phyloP scores from a whole-genome alignment of 2,888 invertebrate genomes.

The Epinotia ramella region DNA sequence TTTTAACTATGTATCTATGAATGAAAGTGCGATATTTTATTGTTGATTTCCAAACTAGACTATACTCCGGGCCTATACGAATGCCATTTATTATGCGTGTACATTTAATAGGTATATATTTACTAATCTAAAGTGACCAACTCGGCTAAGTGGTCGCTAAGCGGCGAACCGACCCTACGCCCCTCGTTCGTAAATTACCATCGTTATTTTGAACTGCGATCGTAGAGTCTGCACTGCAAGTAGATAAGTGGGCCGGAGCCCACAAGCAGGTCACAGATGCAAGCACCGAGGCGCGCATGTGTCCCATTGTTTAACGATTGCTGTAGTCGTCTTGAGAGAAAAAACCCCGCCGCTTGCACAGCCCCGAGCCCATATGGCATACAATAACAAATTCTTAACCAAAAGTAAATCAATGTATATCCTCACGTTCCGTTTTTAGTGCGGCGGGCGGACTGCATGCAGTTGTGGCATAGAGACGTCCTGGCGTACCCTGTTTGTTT shows the following conservation, averaged over 20 bases:
- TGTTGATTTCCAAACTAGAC: too few relatives aligned
- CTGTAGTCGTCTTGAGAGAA: slow-evolving; percentile 75
- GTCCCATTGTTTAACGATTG: slow-evolving; percentile 79
- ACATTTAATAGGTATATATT: too few relatives aligned
- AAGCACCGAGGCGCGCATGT: slow-evolving; percentile 66
- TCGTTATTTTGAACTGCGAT: too few relatives aligned
- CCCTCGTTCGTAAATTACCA: too few relatives aligned
- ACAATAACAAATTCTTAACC: slow-evolving; percentile 83
- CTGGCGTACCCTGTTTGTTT: slow-evolving; percentile 9
- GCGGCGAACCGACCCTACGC: too few relatives aligned
- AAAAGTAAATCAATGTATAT: slow-evolving; percentile 80
- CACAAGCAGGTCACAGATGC: slow-evolving; percentile 64
- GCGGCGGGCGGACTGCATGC: slow-evolving; percentile 20
- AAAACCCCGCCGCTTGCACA: slow-evolving; percentile 66
- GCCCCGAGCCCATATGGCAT: slow-evolving; percentile 79
- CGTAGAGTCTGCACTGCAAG: slow-evolving; percentile 2
- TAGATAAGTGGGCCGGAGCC: slow-evolving; percentile 32
- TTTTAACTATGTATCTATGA: too few relatives aligned
- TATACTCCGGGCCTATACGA: too few relatives aligned
- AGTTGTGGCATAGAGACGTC: slow-evolving; percentile 48
- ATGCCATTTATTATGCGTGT: too few relatives aligned
- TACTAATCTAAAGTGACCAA: too few relatives aligned
- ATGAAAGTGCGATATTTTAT: too few relatives aligned
- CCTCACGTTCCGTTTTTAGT: slow-evolving; percentile 69
- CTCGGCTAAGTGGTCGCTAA: too few relatives aligned